These are phyloP conservation scores for Morus bassanus DNA, from an alignment of 2,797 vertebrate genomes.

Conservation along the genomic window DNA sequence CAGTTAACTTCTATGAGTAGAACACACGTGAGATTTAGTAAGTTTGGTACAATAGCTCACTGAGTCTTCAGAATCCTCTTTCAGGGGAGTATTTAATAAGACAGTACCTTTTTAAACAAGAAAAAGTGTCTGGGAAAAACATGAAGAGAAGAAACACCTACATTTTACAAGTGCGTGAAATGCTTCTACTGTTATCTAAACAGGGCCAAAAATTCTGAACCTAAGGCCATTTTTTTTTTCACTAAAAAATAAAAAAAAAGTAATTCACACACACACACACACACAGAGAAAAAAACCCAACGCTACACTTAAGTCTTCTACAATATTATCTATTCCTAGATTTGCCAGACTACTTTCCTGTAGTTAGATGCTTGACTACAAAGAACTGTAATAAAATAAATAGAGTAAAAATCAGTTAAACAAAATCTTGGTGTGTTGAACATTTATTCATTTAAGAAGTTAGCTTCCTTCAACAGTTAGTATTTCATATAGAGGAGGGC, in stretches of 20 bases:
- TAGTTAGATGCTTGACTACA: slow-evolving; percentile 73
- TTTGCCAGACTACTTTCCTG: slow-evolving; percentile 64
- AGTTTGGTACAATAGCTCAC: slow-evolving; percentile 72
- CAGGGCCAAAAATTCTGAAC: slow-evolving; percentile 65
- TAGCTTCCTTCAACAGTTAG: slow-evolving; percentile 57
- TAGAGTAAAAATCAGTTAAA: slow-evolving; percentile 76
- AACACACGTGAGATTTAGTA: not conserved
- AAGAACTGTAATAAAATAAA: slow-evolving; percentile 78
- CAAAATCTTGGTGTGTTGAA: slow-evolving; percentile 69
- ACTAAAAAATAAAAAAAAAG: slow-evolving; percentile 68
- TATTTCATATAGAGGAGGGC: slow-evolving; percentile 55
- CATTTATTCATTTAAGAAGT: slow-evolving; percentile 63
- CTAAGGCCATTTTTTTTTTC: slow-evolving; percentile 56
- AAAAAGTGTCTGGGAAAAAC: slow-evolving; percentile 56
- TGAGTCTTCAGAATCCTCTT: slow-evolving; percentile 67
- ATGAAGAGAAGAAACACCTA: slow-evolving; percentile 52
- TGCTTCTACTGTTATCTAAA: slow-evolving; percentile 28
- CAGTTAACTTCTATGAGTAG: slow-evolving; percentile 38
- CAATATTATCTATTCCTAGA: slow-evolving; percentile 65
- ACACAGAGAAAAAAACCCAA: not conserved
- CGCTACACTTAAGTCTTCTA: slow-evolving; percentile 55
- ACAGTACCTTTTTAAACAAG: slow-evolving; percentile 56
- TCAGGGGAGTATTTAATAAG: slow-evolving; percentile 40
- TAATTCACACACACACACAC: slow-evolving; percentile 32
- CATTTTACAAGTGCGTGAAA: slow-evolving; percentile 62